phyloP scores from a whole-genome alignment of 2,797 vertebrate species.

The Coregonus sp. region DNA sequence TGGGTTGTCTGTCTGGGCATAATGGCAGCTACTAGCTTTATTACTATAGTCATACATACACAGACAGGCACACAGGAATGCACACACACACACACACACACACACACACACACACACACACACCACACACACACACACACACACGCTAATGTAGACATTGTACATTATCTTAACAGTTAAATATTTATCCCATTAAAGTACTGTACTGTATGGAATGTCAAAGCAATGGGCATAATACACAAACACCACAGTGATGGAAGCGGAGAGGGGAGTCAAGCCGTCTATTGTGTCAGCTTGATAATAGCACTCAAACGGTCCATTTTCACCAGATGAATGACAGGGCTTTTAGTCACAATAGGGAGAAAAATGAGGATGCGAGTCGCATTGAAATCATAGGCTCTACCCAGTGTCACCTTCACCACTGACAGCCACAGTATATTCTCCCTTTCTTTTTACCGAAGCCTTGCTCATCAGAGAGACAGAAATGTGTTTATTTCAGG shows the following conservation, averaged over 20 bases:
- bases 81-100: constrained; percentile 14
- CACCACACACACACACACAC: constrained; percentile 3
- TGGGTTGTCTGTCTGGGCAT: constrained; percentile 53
- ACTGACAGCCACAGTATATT: constrained; percentile 29
- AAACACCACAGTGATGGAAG: neutral
- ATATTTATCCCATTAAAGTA: too few species aligned
- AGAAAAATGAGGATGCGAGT: constrained; percentile 14
- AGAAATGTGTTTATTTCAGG: constrained; percentile 22
- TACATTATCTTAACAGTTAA: too few species aligned
- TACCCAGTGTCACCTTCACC: constrained; percentile 40
- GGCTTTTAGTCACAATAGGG: constrained; percentile 29
- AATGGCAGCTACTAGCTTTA: constrained; percentile 51
- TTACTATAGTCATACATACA: constrained; percentile 5
- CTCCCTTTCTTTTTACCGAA: neutral
- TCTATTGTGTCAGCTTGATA: constrained; percentile 1
- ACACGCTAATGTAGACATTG: neutral
- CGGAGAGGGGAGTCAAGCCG: constrained; percentile 14
- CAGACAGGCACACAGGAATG: neutral
- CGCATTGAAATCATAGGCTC: constrained; percentile 51
- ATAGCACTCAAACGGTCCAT: neutral
- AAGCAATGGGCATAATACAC: neutral
- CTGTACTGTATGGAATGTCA: too few species aligned
- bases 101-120: constrained; percentile 9
- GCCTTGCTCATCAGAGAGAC: neutral
- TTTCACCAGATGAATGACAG: constrained; percentile 27